Percentiles rank a stretch among this genome's conserved stretches.
phyloP scores from a whole-genome alignment of 1,140 invertebrate species.

The Heliconius melpomene region DNA sequence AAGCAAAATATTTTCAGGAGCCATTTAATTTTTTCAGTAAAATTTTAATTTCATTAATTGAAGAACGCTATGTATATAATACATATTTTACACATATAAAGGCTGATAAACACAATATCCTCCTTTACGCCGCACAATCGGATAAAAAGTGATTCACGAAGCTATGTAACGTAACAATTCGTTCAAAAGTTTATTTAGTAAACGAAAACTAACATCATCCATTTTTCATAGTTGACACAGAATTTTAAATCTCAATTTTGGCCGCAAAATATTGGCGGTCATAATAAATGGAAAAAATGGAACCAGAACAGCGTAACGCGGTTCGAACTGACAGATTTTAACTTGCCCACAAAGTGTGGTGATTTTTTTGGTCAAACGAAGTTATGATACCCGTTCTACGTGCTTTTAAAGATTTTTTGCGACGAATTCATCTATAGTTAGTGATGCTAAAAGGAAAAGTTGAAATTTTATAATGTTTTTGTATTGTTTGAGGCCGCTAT shows the following conservation, averaged over 20 bases:
- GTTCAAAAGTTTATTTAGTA: constrained; percentile 15
- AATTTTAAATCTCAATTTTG: constrained; percentile 49
- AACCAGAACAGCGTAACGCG: constrained; percentile 25
- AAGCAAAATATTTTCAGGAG: too few relatives aligned
- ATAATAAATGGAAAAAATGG: constrained; percentile 31
- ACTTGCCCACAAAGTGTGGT: constrained; percentile 14
- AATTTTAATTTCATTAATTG: too few relatives aligned
- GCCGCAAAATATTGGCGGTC: constrained; percentile 36
- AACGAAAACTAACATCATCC: constrained; percentile 40
- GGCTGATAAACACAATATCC: not conserved
- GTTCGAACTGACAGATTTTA: constrained; percentile 27
- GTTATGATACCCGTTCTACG: constrained; percentile 12
- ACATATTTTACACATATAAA: not conserved
- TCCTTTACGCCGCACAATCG: too few relatives aligned
- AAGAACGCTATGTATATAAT: not conserved
- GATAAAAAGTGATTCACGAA: not conserved
- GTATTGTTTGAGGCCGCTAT: too few relatives aligned
- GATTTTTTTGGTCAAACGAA: constrained; percentile 17
- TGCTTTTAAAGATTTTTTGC: constrained; percentile 13
- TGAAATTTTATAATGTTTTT: not conserved
- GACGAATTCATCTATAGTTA: not conserved
- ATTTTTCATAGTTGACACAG: constrained; percentile 46
- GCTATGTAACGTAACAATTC: not conserved
- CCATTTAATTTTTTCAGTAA: too few relatives aligned
- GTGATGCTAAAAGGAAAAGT: not conserved